phyloP scores from a whole-genome alignment of 2,113 vertebrate genomes.

The Coturnix japonica region DNA sequence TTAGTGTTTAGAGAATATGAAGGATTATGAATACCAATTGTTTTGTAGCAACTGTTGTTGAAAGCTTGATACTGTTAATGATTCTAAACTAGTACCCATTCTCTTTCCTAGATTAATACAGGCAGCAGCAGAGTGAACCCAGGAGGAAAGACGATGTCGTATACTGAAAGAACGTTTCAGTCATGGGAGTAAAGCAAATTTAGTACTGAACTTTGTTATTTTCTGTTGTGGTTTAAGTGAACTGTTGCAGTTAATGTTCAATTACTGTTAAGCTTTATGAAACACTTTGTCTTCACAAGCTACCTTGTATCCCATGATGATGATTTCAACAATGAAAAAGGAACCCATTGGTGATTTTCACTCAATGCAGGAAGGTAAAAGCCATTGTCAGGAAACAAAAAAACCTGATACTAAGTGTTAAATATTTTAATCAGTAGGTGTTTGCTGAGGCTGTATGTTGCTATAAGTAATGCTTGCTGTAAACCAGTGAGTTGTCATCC shows the following conservation, averaged over 20 bases:
- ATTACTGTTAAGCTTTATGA: slow-evolving; percentile 8
- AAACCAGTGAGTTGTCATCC: background rate
- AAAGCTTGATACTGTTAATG: background rate
- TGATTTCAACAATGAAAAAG: background rate
- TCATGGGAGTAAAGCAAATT: slow-evolving; percentile 74
- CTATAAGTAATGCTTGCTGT: background rate
- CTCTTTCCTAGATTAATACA: slow-evolving; percentile 59
- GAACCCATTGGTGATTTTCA: background rate
- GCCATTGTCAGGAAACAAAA: background rate
- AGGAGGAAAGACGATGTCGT: slow-evolving; percentile 23
- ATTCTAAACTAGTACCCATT: background rate
- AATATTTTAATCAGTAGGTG: background rate
- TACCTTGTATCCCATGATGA: background rate
- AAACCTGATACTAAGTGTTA: background rate
- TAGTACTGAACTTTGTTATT: background rate
- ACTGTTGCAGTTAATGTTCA: background rate
- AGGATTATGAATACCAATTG: background rate
- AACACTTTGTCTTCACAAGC: slow-evolving; percentile 32
- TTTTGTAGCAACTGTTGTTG: background rate
- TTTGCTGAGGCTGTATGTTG: background rate
- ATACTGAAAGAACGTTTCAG: slow-evolving; percentile 45
- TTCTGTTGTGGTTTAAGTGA: slow-evolving; percentile 33
- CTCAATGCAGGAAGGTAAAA: background rate
- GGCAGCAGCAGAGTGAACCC: slow-evolving; percentile 23
- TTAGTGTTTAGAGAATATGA: rapidly evolving